Conservation (phyloP, 1,140 invertebrate genomes). For the Drosophila pallidifrons region DNA sequence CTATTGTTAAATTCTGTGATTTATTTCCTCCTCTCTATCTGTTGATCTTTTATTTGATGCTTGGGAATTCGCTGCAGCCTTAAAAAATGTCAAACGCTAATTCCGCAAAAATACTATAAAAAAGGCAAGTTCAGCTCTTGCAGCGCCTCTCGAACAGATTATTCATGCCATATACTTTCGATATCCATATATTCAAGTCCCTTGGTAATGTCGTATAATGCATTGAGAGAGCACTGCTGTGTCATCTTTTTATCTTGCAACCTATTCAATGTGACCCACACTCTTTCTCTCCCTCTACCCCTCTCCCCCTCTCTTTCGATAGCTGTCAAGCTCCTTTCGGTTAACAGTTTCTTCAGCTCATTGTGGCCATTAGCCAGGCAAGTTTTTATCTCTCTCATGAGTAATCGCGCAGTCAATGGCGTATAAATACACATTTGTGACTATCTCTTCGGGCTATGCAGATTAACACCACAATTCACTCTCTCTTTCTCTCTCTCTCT, state of each 20-base stretch:
- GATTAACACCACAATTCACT: slow-evolving; percentile 23
- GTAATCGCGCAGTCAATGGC: slow-evolving; percentile 49
- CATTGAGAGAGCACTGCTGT: slow-evolving; percentile 4
- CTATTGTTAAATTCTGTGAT: too few relatives aligned
- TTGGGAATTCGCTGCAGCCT: too few relatives aligned
- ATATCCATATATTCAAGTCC: background rate
- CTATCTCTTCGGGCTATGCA: slow-evolving; percentile 35
- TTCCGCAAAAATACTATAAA: too few relatives aligned
- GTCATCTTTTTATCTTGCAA: slow-evolving; percentile 29
- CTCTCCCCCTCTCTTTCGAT: background rate
- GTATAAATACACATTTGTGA: slow-evolving; percentile 38
- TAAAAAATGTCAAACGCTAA: too few relatives aligned
- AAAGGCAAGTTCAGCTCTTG: too few relatives aligned
- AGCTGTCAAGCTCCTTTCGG: background rate
- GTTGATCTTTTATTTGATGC: too few relatives aligned
- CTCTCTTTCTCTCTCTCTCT: background rate
- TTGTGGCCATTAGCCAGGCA: slow-evolving; percentile 30
- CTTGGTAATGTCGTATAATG: slow-evolving; percentile 6
- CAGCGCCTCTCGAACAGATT: too few relatives aligned
- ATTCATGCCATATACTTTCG: background rate
- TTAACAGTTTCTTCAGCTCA: background rate
- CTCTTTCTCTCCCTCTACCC: background rate
- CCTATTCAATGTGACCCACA: slow-evolving; percentile 16
- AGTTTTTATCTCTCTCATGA: slow-evolving; percentile 50
- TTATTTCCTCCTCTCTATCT: too few relatives aligned